phyloP scores from a whole-genome alignment of 2,113 vertebrate species.

The Glaucidium brasilianum region DNA sequence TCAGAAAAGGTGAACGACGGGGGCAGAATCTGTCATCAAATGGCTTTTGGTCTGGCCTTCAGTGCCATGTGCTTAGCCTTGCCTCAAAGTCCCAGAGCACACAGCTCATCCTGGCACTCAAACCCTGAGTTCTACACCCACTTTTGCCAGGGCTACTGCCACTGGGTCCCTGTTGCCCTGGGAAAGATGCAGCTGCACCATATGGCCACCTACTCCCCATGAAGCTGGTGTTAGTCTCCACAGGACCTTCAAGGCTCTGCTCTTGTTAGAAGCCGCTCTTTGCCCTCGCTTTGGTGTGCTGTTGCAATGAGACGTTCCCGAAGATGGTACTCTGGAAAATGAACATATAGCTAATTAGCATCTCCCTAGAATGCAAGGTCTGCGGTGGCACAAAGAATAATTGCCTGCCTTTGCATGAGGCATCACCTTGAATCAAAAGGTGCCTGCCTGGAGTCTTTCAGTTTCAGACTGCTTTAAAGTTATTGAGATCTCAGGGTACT shows the following conservation, averaged over 20 bases:
- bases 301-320: background rate
- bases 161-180: fast-evolving
- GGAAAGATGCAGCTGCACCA: background rate
- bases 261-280: background rate
- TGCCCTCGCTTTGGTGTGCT: fast-evolving
- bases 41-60: background rate
- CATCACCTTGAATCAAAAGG: background rate
- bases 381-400: background rate
- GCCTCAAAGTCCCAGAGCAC: background rate
- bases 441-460: background rate
- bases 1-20: background rate
- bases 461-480: background rate
- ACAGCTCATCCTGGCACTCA: background rate
- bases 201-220: background rate
- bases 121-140: background rate
- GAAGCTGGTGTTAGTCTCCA: background rate
- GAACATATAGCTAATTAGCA: background rate
- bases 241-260: background rate
- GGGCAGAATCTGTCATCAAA: background rate
- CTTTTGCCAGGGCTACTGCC: background rate
- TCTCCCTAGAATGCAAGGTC: background rate
- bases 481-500: background rate
- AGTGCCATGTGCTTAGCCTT: background rate
- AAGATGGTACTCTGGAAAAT: background rate
- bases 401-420: background rate